These are phyloP conservation scores for Hirundo rustica DNA, from an alignment of 2,797 vertebrate species.

Conservation along the genomic window DNA sequence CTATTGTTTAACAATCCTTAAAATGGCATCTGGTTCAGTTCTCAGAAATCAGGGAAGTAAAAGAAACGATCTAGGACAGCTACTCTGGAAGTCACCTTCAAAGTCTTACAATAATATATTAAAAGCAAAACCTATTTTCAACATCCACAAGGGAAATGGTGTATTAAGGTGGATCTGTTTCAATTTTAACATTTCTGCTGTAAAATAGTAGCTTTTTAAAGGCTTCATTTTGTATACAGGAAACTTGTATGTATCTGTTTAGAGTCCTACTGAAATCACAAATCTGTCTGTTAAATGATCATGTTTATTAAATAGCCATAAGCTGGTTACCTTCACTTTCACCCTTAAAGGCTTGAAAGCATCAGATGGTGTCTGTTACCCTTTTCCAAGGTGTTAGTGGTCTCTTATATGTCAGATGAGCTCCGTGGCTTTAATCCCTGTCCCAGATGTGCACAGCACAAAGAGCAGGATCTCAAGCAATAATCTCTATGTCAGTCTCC, in stretches of 20 bases:
- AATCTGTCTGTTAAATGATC: not conserved
- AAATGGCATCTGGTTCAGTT: not conserved
- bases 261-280: not conserved
- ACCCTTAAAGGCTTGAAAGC: constrained; percentile 2
- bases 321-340: not conserved
- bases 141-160: not conserved
- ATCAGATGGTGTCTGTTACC: constrained; percentile 23
- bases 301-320: not conserved
- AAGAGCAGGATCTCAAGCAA: constrained; percentile 48
- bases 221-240: not conserved
- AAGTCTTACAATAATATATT: not conserved
- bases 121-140: constrained; percentile 16
- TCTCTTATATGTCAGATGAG: constrained; percentile 18
- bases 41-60: not conserved
- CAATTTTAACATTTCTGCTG: not conserved
- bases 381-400: constrained; percentile 25
- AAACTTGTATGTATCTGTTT: not conserved
- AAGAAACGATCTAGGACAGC: not conserved
- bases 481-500: constrained; percentile 50
- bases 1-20: not conserved
- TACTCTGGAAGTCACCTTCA: constrained; percentile 37
- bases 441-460: constrained; percentile 38
- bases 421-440: constrained; percentile 37
- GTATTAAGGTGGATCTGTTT: not conserved
- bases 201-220: not conserved